A percentile compares a stretch with the other conserved stretches of the same genome.
Evolutionary conservation across 2,113 vertebrate genomes (phyloP).

Genomic region (Crotalus viridis): DNA sequence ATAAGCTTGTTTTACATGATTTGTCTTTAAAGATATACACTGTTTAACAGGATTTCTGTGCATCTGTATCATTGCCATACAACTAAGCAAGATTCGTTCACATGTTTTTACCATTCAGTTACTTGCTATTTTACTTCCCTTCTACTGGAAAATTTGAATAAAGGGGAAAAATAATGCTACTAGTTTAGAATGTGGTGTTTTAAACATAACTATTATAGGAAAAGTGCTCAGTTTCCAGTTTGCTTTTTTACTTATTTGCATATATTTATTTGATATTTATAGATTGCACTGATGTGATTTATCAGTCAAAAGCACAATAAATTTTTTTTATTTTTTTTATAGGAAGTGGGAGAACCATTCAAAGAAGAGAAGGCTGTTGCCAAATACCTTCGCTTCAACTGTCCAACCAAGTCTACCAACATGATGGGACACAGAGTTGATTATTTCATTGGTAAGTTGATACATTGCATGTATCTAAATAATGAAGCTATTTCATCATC

Average conservation of each 20-base stretch:
- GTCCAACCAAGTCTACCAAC: constrained; percentile 96
- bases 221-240: neutral
- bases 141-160: neutral
- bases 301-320: neutral
- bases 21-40: neutral
- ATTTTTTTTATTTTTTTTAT: constrained; percentile 50
- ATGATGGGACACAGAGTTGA: constrained; percentile 98
- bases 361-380: constrained; percentile 98
- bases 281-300: neutral
- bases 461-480: constrained; percentile 4
- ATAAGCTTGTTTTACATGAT: neutral
- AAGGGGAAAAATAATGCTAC: neutral
- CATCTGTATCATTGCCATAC: neutral
- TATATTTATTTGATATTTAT: neutral
- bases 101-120: neutral
- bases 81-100: neutral
- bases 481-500: neutral
- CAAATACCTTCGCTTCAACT: constrained; percentile 97
- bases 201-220: neutral
- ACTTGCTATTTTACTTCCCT: neutral
- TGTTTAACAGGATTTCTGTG: neutral
- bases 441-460: constrained; percentile 91
- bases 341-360: constrained; percentile 97
- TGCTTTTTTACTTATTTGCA: neutral
- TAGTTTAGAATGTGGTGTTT: neutral